phyloP scores from a whole-genome alignment of 2,113 vertebrate genomes.

The Circaetus gallicus region DNA sequence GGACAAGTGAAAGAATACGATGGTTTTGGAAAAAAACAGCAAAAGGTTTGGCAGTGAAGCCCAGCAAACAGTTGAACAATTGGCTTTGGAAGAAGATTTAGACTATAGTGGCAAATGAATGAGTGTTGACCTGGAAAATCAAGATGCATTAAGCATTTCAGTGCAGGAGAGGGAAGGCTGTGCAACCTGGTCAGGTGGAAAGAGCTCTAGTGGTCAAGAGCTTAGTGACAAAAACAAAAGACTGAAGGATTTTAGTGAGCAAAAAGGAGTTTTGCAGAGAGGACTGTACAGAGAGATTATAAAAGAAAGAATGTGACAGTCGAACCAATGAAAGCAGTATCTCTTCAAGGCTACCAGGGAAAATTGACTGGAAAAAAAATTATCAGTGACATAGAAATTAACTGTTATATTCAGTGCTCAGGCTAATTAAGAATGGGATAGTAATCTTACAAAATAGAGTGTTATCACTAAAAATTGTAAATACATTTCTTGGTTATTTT shows the following conservation, averaged over 20 bases:
- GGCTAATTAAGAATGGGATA: background rate
- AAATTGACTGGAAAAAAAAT: background rate
- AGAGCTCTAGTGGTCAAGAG: background rate
- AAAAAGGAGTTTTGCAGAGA: background rate
- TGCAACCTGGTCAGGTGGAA: background rate
- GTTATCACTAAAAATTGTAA: background rate
- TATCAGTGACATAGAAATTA: background rate
- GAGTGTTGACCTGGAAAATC: constrained; percentile 17
- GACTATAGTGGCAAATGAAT: background rate
- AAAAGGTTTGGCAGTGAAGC: background rate
- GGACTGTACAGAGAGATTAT: background rate
- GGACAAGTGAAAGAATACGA: background rate
- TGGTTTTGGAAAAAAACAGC: background rate
- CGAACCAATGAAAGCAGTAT: background rate
- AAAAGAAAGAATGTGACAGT: background rate
- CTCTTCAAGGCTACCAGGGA: background rate
- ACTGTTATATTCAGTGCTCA: background rate
- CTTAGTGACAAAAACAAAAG: background rate
- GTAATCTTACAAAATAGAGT: background rate
- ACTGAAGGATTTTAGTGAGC: background rate
- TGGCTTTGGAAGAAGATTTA: background rate
- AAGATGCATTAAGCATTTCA: background rate
- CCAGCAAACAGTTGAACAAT: background rate
- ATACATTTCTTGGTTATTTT: background rate
- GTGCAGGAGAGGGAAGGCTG: background rate